Conservation (phyloP, 2,113 vertebrate genomes). For the Rostratula benghalensis region DNA sequence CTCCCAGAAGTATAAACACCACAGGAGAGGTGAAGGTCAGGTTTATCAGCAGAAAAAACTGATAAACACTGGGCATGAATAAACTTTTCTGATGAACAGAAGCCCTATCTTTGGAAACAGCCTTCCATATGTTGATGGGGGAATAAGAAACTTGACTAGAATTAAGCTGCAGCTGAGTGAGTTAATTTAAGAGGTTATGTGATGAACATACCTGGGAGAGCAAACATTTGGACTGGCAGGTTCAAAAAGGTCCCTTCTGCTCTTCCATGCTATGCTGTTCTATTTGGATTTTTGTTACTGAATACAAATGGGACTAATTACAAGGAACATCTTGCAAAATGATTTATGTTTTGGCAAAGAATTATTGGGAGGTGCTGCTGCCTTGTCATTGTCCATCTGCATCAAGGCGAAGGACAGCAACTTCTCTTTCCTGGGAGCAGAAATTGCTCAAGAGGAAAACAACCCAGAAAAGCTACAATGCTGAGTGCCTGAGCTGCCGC, state of each 20-base stretch:
- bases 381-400: neutral
- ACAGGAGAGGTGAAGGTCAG: conserved; percentile 24
- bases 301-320: neutral
- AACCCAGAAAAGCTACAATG: neutral
- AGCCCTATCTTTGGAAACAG: neutral
- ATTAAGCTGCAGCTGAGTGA: neutral
- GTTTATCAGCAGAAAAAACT: neutral
- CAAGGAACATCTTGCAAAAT: neutral
- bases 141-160: neutral
- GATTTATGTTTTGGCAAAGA: neutral
- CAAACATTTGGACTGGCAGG: neutral
- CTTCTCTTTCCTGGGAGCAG: neutral
- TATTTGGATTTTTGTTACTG: neutral
- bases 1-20: neutral
- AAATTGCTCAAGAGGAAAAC: neutral
- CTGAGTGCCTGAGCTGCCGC: neutral
- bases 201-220: neutral
- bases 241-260: neutral
- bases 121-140: neutral
- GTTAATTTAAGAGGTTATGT: neutral
- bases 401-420: neutral
- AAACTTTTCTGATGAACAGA: neutral
- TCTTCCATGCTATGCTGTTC: neutral
- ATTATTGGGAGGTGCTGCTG: neutral
- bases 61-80: neutral